Base-by-base conservation (phyloP, 2,888 invertebrate genomes). In the Cryptosula pallasiana region DNA sequence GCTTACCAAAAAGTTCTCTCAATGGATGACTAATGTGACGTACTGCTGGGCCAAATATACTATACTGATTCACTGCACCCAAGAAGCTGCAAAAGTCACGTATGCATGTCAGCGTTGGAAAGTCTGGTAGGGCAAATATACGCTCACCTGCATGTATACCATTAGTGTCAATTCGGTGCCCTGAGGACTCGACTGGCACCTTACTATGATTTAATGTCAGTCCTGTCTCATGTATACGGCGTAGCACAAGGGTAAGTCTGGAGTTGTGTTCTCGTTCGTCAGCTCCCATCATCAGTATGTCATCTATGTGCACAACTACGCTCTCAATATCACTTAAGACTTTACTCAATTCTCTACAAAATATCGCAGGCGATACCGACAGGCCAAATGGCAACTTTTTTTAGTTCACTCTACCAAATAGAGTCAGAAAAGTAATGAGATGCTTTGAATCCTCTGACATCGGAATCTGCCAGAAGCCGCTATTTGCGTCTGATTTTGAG, bases 301-400 rank as follows among this genome's bases (percentile, higher is more conserved):
- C 57, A 23, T 82, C 83, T 57, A 79, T 80, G 71, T 77, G 79
- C 58, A 78, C 80, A 25, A 81, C 71, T 5, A 76, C 77, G 0
- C 82, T 81, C 36, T 81, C 77, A 35, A 80, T 81, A 9, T 75
- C 75, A 34, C 72, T 34, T 2, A 85, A 55, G n/a, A 83, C 77
- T 74, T 77, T 75, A 72, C 81, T 82, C 73, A 86, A 73, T 1
- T 78, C 78, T 78, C 84, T 84, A 76, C 85, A 82, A 72, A 83
- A 85, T 13, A 82, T 76, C 77, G 85, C 86, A 0, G 83, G 82
- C 2, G 86, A 86, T 69, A 82, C 83, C 0, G 72, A 73, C 3
- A 79, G 75, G 23, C 79, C 78, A 55, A 78, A 77, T 1, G 77
- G 77, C 16, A 78, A 32, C 9, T 75, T 57, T 3, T 75, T 73